Conservation (phyloP, 2,113 vertebrate genomes). For the Lepus timidus region DNA sequence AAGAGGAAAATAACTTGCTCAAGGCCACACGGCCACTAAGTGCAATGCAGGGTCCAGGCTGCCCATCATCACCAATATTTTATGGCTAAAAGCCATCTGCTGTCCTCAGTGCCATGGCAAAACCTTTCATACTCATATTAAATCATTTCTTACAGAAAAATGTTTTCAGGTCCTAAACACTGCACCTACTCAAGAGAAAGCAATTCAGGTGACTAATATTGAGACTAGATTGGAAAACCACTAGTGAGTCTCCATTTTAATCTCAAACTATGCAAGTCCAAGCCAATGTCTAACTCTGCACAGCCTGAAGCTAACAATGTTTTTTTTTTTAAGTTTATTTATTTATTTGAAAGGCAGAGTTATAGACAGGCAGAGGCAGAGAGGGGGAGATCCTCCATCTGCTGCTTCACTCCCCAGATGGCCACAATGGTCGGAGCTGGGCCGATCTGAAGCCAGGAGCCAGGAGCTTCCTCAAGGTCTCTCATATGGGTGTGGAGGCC, state of each 20-base stretch:
- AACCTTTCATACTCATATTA: not conserved
- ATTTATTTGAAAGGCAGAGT: too few species aligned
- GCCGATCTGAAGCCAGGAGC: too few species aligned
- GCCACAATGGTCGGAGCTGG: too few species aligned
- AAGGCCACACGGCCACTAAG: not conserved
- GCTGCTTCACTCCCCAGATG: too few species aligned
- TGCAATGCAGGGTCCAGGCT: not conserved
- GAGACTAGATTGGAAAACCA: not conserved
- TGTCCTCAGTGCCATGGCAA: not conserved
- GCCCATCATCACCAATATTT: not conserved
- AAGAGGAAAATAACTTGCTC: constrained; percentile 25
- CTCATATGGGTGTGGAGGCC: too few species aligned
- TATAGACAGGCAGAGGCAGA: too few species aligned
- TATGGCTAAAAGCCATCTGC: not conserved
- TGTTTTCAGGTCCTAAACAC: not conserved
- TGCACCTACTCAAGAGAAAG: not conserved
- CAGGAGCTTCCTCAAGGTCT: too few species aligned
- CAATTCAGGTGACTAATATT: not conserved
- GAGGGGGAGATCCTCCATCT: too few species aligned
- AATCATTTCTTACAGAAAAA: not conserved
- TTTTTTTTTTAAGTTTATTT: too few species aligned
- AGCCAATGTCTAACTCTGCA: not conserved
- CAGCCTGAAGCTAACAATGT: not conserved
- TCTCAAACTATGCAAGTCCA: not conserved
- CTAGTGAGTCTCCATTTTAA: not conserved